Percentiles rank a stretch among this genome's conserved stretches.
Evolutionary conservation across 2,888 invertebrate species (phyloP).

Genomic region (Cryptophagus acutangulus): DNA sequence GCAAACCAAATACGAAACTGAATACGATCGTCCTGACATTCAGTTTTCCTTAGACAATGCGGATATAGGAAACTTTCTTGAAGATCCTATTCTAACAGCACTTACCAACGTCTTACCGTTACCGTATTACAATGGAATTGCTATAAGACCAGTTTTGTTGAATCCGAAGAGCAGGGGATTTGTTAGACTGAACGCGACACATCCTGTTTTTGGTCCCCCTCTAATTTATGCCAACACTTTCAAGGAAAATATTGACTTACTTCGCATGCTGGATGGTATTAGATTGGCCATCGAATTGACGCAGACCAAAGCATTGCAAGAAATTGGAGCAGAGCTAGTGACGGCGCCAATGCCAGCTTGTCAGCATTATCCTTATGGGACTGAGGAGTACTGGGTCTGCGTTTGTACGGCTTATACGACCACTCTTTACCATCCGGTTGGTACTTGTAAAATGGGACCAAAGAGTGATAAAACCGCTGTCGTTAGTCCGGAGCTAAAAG

Average conservation of each 20-base stretch:
- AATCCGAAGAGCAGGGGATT: slow-evolving; percentile 61
- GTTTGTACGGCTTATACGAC: slow-evolving; percentile 60
- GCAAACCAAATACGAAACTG: slow-evolving; percentile 53
- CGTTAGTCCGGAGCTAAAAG: slow-evolving; percentile 59
- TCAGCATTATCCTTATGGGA: slow-evolving; percentile 53
- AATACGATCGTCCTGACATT: slow-evolving; percentile 56
- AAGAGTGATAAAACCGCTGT: slow-evolving; percentile 58
- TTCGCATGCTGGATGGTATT: slow-evolving; percentile 57
- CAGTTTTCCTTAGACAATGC: slow-evolving; percentile 61
- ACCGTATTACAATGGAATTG: slow-evolving; percentile 59
- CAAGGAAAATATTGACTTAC: slow-evolving; percentile 58
- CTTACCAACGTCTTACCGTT: slow-evolving; percentile 52
- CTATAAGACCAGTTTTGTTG: slow-evolving; percentile 58
- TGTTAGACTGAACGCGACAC: slow-evolving; percentile 58
- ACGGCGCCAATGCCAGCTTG: slow-evolving; percentile 59
- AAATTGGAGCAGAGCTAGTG: slow-evolving; percentile 54
- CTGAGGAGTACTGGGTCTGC: slow-evolving; percentile 64
- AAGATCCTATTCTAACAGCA: slow-evolving; percentile 51
- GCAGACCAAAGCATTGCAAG: slow-evolving; percentile 55
- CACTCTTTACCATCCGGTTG: slow-evolving; percentile 66
- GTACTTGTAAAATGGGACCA: slow-evolving; percentile 69
- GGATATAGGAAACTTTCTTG: slow-evolving; percentile 54
- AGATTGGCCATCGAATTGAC: slow-evolving; percentile 57
- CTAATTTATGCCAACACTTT: slow-evolving; percentile 68
- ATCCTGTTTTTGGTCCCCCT: slow-evolving; percentile 69